phyloP scores from a whole-genome alignment of 2,113 vertebrate species.

The Mellivora capensis region DNA sequence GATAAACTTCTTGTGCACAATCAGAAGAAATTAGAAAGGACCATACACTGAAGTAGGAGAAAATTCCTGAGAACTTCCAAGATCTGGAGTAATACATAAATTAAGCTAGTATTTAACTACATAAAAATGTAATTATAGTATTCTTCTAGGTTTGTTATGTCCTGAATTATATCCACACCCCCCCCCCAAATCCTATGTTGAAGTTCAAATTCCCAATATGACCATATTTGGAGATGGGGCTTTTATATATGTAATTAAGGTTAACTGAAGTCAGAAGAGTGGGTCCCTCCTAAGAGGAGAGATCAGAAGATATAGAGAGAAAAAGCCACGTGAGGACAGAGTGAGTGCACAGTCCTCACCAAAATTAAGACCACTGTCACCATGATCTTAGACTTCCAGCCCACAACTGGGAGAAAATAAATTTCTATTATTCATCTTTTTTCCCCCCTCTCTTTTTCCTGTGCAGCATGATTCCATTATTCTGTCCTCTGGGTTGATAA shows the following conservation, averaged over 20 bases:
- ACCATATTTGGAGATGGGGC: background rate
- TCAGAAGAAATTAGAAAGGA: background rate
- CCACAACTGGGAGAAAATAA: background rate
- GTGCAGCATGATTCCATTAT: background rate
- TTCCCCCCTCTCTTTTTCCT: background rate
- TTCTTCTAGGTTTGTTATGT: background rate
- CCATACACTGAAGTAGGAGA: background rate
- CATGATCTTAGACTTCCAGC: background rate
- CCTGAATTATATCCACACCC: background rate
- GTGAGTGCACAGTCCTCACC: background rate
- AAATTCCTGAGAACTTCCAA: background rate
- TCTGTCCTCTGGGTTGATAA: background rate
- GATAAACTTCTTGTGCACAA: background rate
- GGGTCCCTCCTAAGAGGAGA: background rate
- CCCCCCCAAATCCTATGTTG: background rate
- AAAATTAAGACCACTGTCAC: background rate
- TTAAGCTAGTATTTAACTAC: background rate
- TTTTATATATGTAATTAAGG: background rate
- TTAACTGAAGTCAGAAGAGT: background rate
- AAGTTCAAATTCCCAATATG: background rate
- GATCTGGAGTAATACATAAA: background rate
- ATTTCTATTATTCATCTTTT: background rate
- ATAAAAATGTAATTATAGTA: background rate
- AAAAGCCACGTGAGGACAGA: background rate
- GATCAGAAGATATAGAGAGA: rapidly evolving